Evolutionary conservation across 1,140 invertebrate genomes (phyloP), one percentile per base, ranked within the genome.

Genomic region (Heliothis virescens): DNA sequence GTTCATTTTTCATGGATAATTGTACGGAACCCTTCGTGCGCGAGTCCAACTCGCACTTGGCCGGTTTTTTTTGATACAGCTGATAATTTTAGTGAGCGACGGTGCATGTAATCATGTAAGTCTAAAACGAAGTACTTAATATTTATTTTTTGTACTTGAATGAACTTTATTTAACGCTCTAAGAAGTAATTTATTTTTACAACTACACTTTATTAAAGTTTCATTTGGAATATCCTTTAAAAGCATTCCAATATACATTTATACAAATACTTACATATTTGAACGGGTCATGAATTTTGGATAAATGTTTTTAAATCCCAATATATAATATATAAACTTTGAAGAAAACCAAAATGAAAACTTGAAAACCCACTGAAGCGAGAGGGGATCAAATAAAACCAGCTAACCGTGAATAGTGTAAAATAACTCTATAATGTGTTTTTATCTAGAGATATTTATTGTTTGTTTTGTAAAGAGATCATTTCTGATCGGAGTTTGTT

Each of bases 281-380:
- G 16, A 57, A 63, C 63, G 18, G 41, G 18, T 48, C 41, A 48
- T 67, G 41, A 48, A 67, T 67, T 60, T 13, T 48, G 63, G 47
- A 67, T 18, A 67, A 67, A 48, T 41, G 63, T 48, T 67, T 47
- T 41, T 9, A 41, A 41, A 41, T 41, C 9, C 34, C 34, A 48
- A 48, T 48, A 50, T 21, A 12, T n/a, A n/a, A n/a, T n/a, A n/a
- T n/a, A 26, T 60, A 48, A 16, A 48, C 7, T 48, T 16, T 48
- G 41, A 18, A 41, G 48, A 67, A 48, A 48, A 4, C 13, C 50
- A 16, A 67, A 41, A 18, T 26, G n/a, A n/a, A n/a, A n/a, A n/a
- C n/a, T n/a, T n/a, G n/a, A 16, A 18, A 47, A 65, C 18, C 41
- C 41, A 41, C 4, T 67, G 41, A 50, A 48, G n/a, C 16, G 63